Conservation (phyloP, 2,888 invertebrate species). For the Stegana nigrithorax region DNA sequence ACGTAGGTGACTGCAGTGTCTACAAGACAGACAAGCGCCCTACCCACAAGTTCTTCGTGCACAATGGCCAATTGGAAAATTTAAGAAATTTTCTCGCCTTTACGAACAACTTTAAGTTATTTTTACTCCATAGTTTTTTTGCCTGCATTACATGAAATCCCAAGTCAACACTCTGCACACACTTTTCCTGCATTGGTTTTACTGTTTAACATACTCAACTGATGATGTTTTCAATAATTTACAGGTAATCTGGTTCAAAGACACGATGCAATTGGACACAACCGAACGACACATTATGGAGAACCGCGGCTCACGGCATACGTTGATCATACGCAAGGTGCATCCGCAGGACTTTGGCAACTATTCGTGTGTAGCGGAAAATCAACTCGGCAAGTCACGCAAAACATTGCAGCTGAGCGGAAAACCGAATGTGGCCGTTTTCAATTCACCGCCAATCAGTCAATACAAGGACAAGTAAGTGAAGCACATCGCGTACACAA, state of each 20-base stretch:
- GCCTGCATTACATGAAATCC: too few relatives aligned
- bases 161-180: too few relatives aligned
- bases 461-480: constrained; percentile 70
- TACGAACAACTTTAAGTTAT: too few relatives aligned
- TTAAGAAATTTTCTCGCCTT: too few relatives aligned
- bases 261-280: constrained; percentile 77
- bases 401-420: constrained; percentile 77
- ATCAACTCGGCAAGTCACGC: constrained; percentile 75
- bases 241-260: constrained; percentile 77
- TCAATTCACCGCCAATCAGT: constrained; percentile 74
- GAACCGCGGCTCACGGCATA: constrained; percentile 75
- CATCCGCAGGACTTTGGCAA: constrained; percentile 77
- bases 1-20: too few relatives aligned
- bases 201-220: too few relatives aligned
- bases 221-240: constrained; percentile 54
- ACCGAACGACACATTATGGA: constrained; percentile 77
- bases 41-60: too few relatives aligned
- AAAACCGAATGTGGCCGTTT: constrained; percentile 75
- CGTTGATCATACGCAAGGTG: constrained; percentile 76
- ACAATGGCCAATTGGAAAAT: too few relatives aligned
- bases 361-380: constrained; percentile 79
- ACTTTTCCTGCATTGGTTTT: too few relatives aligned
- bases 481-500: background rate
- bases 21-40: too few relatives aligned
- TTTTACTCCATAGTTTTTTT: too few relatives aligned